A percentile compares a stretch with the other conserved stretches of the same genome.
Evolutionary conservation across 2,888 invertebrate species (phyloP).

Genomic region (Tachystola acroxantha): DNA sequence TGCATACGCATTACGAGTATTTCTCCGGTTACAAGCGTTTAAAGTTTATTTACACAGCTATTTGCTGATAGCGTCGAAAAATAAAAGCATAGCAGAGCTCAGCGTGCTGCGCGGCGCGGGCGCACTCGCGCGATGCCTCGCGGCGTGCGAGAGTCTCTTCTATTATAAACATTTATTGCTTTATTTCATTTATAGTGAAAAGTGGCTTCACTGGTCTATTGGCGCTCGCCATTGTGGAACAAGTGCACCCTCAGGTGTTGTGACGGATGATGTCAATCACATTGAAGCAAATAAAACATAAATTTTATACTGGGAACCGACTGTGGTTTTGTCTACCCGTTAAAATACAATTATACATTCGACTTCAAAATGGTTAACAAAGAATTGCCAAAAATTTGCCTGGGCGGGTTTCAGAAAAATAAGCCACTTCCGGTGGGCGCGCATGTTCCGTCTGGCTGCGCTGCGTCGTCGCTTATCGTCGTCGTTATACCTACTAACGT

Average conservation of each 20-base stretch:
- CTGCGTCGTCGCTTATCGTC: too few relatives aligned
- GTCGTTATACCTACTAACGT: too few relatives aligned
- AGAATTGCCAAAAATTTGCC: too few relatives aligned
- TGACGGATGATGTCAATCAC: slow-evolving; percentile 21
- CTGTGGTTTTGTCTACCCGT: too few relatives aligned
- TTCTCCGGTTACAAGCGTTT: slow-evolving; percentile 7
- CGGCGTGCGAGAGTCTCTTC: slow-evolving; percentile 34
- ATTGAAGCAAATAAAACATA: too few relatives aligned
- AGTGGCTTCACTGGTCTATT: slow-evolving; percentile 39
- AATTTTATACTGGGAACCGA: too few relatives aligned
- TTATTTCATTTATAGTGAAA: slow-evolving; percentile 54
- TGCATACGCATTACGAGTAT: slow-evolving; percentile 5
- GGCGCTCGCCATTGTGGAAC: slow-evolving; percentile 26
- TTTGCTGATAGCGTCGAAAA: slow-evolving; percentile 23
- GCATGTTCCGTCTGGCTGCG: too few relatives aligned
- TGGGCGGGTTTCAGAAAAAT: too few relatives aligned
- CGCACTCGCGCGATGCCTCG: slow-evolving; percentile 25
- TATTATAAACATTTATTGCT: slow-evolving; percentile 53
- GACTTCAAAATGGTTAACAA: too few relatives aligned
- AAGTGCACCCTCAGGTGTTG: slow-evolving; percentile 25
- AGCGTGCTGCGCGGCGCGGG: slow-evolving; percentile 27
- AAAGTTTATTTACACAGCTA: slow-evolving; percentile 24
- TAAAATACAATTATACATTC: too few relatives aligned
- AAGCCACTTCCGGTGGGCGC: too few relatives aligned
- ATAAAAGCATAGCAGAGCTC: slow-evolving; percentile 27